A percentile compares a stretch with the other conserved stretches of the same genome.
phyloP scores from a whole-genome alignment of 2,113 vertebrate genomes.

The Tetraodon nigroviridis region DNA sequence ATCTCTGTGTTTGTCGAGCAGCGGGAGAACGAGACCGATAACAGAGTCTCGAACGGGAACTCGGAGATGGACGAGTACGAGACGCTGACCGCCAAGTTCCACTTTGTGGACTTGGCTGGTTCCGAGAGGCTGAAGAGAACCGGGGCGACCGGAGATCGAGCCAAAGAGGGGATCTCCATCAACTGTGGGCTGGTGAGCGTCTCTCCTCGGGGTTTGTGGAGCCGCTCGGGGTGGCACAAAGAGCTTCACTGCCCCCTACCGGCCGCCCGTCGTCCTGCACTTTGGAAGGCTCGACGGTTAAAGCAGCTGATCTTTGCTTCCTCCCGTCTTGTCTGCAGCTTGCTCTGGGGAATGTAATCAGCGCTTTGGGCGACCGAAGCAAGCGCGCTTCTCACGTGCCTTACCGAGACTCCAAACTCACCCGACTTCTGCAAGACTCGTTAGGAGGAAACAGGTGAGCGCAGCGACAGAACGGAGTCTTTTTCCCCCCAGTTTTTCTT shows the following conservation, averaged over 20 bases:
- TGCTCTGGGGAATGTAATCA: slow-evolving; percentile 96
- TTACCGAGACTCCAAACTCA: slow-evolving; percentile 96
- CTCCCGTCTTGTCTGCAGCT: slow-evolving; percentile 69
- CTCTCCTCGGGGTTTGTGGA: background rate
- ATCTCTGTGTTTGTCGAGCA: slow-evolving; percentile 22
- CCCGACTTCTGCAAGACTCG: slow-evolving; percentile 92
- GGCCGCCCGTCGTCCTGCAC: slow-evolving; percentile 4
- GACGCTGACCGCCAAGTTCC: slow-evolving; percentile 96
- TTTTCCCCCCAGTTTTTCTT: background rate
- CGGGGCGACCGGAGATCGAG: slow-evolving; percentile 92
- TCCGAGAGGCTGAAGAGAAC: slow-evolving; percentile 95
- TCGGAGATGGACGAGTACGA: slow-evolving; percentile 91
- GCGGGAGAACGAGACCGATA: slow-evolving; percentile 83
- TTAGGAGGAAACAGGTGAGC: slow-evolving; percentile 93
- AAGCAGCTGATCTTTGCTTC: background rate
- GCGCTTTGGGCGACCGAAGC: slow-evolving; percentile 91
- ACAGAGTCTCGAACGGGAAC: slow-evolving; percentile 85
- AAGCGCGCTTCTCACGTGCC: slow-evolving; percentile 91
- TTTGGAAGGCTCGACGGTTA: background rate
- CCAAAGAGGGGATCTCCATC: slow-evolving; percentile 98
- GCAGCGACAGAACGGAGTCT: too few species aligned
- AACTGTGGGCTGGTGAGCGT: slow-evolving; percentile 93
- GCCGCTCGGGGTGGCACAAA: background rate
- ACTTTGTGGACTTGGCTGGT: slow-evolving; percentile 96
- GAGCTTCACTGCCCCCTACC: slow-evolving; percentile 50